phyloP scores from a whole-genome alignment of 1,140 invertebrate species.

The Heliconius melpomene region DNA sequence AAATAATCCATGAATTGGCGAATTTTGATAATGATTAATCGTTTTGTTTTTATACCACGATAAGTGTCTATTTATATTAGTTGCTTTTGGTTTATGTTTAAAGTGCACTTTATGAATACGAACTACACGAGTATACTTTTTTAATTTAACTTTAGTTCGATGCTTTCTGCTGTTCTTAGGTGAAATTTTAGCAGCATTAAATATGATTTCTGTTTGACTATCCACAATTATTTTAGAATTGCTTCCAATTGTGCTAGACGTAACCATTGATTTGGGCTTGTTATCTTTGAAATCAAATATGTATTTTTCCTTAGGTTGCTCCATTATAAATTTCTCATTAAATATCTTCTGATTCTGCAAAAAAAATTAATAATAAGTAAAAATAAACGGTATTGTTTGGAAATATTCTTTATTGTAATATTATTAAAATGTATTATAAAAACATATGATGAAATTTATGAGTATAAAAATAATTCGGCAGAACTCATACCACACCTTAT shows the following conservation, averaged over 20 bases:
- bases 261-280: neutral
- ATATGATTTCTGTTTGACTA: neutral
- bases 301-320: neutral
- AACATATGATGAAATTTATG: no score
- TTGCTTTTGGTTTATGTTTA: no score
- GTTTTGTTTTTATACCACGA: no score
- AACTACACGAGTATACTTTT: no score
- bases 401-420: neutral
- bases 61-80: no score
- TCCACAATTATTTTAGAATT: neutral
- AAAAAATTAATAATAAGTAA: neutral
- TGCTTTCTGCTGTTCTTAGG: no score
- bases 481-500: no score
- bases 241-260: neutral
- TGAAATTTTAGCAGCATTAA: no score
- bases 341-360: neutral
- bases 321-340: neutral
- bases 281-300: neutral
- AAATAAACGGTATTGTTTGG: neutral
- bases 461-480: neutral
- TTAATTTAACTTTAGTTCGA: no score
- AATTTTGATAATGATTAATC: no score
- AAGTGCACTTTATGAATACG: no score
- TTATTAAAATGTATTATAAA: neutral
- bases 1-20: no score